Conservation (phyloP, 1,140 invertebrate genomes). For the Rhopalosiphum padi region DNA sequence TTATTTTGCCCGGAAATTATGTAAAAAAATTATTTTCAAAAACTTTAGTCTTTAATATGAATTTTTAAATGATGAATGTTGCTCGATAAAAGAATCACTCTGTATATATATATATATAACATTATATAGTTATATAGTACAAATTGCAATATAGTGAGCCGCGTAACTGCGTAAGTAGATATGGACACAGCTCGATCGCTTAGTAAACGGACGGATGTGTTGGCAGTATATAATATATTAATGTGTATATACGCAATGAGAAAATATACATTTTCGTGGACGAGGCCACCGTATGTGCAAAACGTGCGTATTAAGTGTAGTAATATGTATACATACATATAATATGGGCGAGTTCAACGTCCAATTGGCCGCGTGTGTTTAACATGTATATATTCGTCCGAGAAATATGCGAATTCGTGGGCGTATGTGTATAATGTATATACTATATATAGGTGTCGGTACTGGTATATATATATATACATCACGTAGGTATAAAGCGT, state of each 20-base stretch:
- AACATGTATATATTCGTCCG: neutral
- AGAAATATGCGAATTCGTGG: neutral
- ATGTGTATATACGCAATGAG: neutral
- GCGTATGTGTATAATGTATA: neutral
- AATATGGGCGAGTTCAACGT: neutral
- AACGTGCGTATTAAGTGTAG: neutral
- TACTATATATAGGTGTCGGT: neutral
- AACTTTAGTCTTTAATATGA: too few species aligned
- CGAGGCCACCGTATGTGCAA: neutral
- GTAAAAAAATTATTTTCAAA: too few species aligned
- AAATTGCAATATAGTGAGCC: neutral
- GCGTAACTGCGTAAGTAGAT: neutral
- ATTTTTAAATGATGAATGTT: too few species aligned
- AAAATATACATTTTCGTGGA: neutral
- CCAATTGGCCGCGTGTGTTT: neutral
- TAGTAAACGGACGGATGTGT: neutral
- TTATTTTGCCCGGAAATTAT: too few species aligned
- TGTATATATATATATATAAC: neutral
- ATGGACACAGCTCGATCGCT: neutral
- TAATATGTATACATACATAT: neutral
- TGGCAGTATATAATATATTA: neutral
- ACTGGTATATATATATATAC: neutral
- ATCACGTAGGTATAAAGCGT: neutral
- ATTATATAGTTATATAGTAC: too few species aligned
- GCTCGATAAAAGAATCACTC: too few species aligned